Percentiles rank a stretch among this genome's conserved stretches.
Conservation (phyloP, 2,113 vertebrate species). For the Tympanuchus pallidicinctus region DNA sequence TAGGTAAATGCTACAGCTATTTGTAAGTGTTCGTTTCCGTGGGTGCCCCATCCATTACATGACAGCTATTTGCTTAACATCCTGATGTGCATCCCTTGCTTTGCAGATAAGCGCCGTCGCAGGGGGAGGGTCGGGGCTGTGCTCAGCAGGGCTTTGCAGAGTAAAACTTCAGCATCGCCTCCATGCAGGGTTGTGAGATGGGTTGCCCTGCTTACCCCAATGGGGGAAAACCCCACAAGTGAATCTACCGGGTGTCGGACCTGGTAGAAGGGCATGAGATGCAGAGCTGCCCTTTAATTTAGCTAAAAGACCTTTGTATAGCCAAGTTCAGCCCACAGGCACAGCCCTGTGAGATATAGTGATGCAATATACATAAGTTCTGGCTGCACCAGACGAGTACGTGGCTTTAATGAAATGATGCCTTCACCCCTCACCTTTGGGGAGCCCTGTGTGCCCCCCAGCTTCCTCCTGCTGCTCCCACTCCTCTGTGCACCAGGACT, state of each 20-base stretch:
- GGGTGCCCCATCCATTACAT: not conserved
- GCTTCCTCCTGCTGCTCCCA: not conserved
- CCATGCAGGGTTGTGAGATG: not conserved
- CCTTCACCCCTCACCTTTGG: not conserved
- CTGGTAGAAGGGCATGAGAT: not conserved
- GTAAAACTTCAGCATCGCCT: not conserved
- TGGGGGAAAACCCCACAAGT: accelerated
- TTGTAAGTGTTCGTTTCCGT: not conserved
- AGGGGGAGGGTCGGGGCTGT: not conserved
- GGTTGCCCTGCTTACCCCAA: not conserved
- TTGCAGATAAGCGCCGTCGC: not conserved
- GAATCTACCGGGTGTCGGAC: not conserved
- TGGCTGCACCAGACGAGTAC: not conserved
- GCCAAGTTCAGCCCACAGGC: not conserved
- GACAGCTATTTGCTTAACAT: not conserved
- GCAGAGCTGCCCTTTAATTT: not conserved
- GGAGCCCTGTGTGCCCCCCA: not conserved
- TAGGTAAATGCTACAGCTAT: not conserved
- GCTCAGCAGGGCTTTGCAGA: accelerated
- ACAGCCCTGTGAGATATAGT: not conserved
- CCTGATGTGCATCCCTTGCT: accelerated
- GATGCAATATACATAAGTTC: not conserved
- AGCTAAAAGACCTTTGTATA: not conserved
- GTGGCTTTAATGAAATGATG: not conserved
- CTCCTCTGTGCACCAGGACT: not conserved